Evolutionary conservation across 2,888 invertebrate genomes (phyloP), one percentile per base, ranked within the genome.

Genomic region (Hyposoter dolosus): DNA sequence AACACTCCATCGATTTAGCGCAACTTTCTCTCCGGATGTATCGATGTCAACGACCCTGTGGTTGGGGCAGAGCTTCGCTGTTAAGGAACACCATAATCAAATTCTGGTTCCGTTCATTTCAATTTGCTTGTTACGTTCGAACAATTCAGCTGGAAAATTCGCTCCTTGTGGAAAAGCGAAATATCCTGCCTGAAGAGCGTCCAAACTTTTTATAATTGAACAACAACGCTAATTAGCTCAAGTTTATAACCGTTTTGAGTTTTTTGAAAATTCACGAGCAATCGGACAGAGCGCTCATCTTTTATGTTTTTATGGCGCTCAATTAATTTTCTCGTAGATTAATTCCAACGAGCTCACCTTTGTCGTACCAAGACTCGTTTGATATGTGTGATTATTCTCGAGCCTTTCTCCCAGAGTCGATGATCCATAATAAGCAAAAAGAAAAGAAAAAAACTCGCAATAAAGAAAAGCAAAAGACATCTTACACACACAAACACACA

Each of bases 391-490:
- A 92, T 93, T 93, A 93, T 93, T 91, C 92, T 90, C 92, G 89
- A 91, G 91, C 92, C 93, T 93, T 93, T 93, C 93, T 91, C 92
- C 89, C 92, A 89, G 90, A 92, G 93, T 91, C 87, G 88, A 88
- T 85, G 82, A 79, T 82, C 45, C 53, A 82, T 71, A 77, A 69
- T 43, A 76, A 47, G 40, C 75, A 77, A 74, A 75, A 56, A 84
- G n/a, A 88, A 88, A 32, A n/a, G 28, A 6, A 15, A 45, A 35
- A 50, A 71, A n/a, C 19, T 35, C 1, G 47, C 17, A 43, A 75
- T 47, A 35, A 43, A 75, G 9, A 66, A 47, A 50, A 69, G 35
- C 28, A 68, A 19, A 53, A 19, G 19, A 77, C 66, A 68, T 78
- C 45, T 72, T 35, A 68, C 75, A 65, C 60, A 28, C 35, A 35